Conservation (phyloP, 2,888 invertebrate genomes). For the Ophion obscuratus region DNA sequence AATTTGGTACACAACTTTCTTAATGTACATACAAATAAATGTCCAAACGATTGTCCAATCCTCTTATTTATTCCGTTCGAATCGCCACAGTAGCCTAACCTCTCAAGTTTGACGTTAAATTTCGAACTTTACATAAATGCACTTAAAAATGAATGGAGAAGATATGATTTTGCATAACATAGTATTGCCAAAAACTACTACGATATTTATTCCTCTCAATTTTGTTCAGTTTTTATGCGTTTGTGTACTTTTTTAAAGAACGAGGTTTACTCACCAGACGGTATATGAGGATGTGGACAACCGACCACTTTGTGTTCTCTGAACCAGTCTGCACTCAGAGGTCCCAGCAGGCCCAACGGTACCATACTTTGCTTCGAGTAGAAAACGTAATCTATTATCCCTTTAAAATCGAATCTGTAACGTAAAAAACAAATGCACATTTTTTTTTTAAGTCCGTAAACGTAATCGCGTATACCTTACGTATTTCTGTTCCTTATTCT, state of each 20-base stretch:
- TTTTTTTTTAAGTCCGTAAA: background rate
- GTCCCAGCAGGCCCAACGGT: conserved; percentile 96
- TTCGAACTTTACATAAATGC: background rate
- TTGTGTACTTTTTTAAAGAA: background rate
- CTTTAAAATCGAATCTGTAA: conserved; percentile 98
- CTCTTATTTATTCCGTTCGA: too few relatives aligned
- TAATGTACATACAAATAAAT: too few relatives aligned
- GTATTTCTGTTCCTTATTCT: conserved; percentile 47
- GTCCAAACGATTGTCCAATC: too few relatives aligned
- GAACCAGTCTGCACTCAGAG: conserved; percentile 96
- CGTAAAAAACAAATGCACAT: background rate
- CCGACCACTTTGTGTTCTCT: conserved; percentile 98
- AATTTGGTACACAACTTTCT: too few relatives aligned
- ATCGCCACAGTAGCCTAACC: too few relatives aligned
- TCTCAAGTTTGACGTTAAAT: background rate
- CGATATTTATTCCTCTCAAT: background rate
- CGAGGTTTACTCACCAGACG: conserved; percentile 88
- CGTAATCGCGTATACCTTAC: background rate
- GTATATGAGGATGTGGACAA: conserved; percentile 98
- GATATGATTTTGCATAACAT: too few relatives aligned
- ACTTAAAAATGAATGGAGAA: background rate
- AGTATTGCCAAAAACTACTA: too few relatives aligned
- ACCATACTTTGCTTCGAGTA: conserved; percentile 98
- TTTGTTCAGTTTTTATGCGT: background rate
- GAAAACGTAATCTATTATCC: conserved; percentile 99